Conservation (phyloP, 30 jellyfish, hydroid and myxozoan species). For the Aurelia aurita complex sp. Pacific region DNA sequence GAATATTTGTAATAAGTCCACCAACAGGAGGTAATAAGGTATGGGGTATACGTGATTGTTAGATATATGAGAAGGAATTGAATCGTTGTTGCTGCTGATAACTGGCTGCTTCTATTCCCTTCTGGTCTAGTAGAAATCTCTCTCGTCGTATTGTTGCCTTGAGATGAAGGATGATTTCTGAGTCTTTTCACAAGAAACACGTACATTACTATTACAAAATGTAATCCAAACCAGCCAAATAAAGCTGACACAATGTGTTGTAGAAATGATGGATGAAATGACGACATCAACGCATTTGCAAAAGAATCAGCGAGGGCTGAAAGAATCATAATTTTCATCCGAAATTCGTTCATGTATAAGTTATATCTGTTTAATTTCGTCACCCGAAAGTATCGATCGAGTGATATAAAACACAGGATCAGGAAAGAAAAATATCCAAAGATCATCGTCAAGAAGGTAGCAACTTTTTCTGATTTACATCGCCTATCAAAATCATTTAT, state of each 20-base stretch:
- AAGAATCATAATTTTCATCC: slow-evolving; percentile 31
- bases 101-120: slow-evolving; percentile 26
- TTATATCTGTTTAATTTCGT: slow-evolving; percentile 42
- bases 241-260: neutral
- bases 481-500: slow-evolving; percentile 7
- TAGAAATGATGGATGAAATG: neutral
- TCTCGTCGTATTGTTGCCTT: neutral
- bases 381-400: slow-evolving; percentile 46
- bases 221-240: neutral
- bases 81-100: slow-evolving; percentile 59
- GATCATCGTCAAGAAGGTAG: slow-evolving; percentile 5
- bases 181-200: neutral
- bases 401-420: slow-evolving; percentile 22
- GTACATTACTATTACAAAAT: neutral
- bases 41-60: neutral
- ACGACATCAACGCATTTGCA: neutral
- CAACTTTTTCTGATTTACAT: slow-evolving; percentile 9
- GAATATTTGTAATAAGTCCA: no score
- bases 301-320: slow-evolving; percentile 13
- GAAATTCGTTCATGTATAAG: slow-evolving; percentile 32
- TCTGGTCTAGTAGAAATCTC: neutral
- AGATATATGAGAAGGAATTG: slow-evolving; percentile 31
- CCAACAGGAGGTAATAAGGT: no score
- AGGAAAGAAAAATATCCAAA: slow-evolving; percentile 52
- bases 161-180: neutral